Evolutionary conservation across 2,888 invertebrate species (phyloP).

Genomic region (Netelia inedita): DNA sequence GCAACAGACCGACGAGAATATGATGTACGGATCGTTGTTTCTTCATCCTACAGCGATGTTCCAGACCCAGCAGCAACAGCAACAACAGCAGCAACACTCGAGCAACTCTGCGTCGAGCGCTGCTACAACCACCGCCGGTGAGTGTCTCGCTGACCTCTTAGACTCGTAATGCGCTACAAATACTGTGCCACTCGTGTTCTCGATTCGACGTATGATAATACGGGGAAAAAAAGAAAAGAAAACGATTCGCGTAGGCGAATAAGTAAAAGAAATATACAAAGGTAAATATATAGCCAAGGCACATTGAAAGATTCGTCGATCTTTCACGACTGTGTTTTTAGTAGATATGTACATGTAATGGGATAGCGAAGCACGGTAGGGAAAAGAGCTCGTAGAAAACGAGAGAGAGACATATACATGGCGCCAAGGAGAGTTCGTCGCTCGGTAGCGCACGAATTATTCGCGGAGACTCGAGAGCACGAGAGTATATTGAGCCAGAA

Average conservation of each 20-base stretch:
- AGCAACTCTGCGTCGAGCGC: conserved; percentile 81
- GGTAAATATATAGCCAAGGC: conserved; percentile 12
- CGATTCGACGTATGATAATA: conserved; percentile 53
- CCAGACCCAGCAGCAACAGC: conserved; percentile 85
- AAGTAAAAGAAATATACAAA: conserved; percentile 19
- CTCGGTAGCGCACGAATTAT: conserved; percentile 42
- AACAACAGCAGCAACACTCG: conserved; percentile 84
- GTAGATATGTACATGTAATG: conserved; percentile 19
- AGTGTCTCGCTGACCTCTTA: conserved; percentile 85
- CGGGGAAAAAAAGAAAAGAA: conserved; percentile 49
- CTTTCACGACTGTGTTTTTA: conserved; percentile 67
- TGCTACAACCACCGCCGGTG: conserved; percentile 85
- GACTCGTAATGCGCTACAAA: conserved; percentile 79
- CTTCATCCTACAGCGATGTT: conserved; percentile 86
- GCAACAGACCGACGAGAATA: conserved; percentile 84
- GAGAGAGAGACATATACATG: conserved; percentile 29
- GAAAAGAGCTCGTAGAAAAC: conserved; percentile 30
- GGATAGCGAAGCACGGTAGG: background rate
- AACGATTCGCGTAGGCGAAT: conserved; percentile 19
- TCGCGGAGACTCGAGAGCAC: conserved; percentile 61
- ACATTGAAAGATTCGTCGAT: conserved; percentile 45
- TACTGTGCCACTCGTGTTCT: conserved; percentile 63
- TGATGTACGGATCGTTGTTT: conserved; percentile 85
- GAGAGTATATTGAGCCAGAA: conserved; percentile 56
- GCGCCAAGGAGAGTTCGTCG: conserved; percentile 32